Base-by-base conservation (phyloP, 2,113 vertebrate species). In the Vimba vimba region DNA sequence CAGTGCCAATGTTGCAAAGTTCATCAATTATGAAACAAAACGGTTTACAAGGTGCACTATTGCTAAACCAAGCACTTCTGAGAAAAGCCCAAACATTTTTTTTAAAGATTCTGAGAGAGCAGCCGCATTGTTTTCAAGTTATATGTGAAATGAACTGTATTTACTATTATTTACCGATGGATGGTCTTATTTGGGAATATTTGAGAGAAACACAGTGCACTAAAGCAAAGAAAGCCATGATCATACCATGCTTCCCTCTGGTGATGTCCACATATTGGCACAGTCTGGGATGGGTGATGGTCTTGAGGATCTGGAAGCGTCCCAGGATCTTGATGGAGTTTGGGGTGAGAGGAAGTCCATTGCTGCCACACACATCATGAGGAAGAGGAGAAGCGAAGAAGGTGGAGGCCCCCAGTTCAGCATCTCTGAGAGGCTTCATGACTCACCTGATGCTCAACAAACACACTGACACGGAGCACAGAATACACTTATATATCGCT, bases 241-340 rank as follows among this genome's bases (percentile, higher is more conserved):
- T 23, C 75, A 12, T 92, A 99, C 98, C 98, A 59, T 99, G 98
- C 88, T 99, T 99, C 85, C 98, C 98, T 89, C 98, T 95, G 87
- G 96, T 95, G 89, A 99, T 98, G 90, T 99, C 98, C 91, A 99
- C 94, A 21, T 99, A 99, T 33, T 99, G 98, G 87, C 98, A 99
- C 52, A 99, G 97, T 89, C 97, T 95, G 55, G 98, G 98, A 85
- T 99, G 97, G 21, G 95, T 97, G 87, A 98, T 92, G 84, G 97
- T 98, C 93, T 99, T 99, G 21, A 99, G 96, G 87, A 99, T 97
- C 93, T 99, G 98, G 93, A 99, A 99, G 74, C 97, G 96, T 13
- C 98, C 98, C 85, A 99, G 94, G 89, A 99, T 99, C 94, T 98
- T 98, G 90, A 99, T 99, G 90, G 98, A 99, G 92, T 99, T 99